Conservation (phyloP, 2,888 invertebrate species). For the Listrodromus nycthemerus region DNA sequence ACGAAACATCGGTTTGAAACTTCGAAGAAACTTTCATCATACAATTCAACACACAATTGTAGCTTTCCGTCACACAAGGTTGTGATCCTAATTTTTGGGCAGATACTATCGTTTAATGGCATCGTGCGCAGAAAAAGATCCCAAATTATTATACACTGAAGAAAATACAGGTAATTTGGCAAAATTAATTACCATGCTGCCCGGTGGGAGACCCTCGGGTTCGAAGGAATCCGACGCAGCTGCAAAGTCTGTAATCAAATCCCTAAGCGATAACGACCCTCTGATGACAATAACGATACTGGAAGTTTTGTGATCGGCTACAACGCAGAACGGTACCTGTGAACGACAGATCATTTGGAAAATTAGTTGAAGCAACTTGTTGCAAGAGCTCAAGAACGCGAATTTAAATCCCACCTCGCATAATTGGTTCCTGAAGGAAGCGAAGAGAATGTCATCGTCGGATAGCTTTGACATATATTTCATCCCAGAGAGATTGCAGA, state of each 20-base stretch:
- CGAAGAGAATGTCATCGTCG: constrained; percentile 93
- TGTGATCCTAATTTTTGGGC: too few relatives aligned
- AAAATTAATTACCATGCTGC: constrained; percentile 89
- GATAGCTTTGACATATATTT: constrained; percentile 91
- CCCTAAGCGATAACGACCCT: constrained; percentile 94
- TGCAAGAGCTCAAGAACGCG: not conserved
- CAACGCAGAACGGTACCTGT: constrained; percentile 94
- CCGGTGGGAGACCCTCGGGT: constrained; percentile 88
- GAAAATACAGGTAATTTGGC: not conserved
- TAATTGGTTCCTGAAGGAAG: constrained; percentile 93
- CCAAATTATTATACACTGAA: too few relatives aligned
- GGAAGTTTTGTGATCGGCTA: constrained; percentile 92
- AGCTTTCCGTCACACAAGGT: too few relatives aligned
- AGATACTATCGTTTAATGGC: too few relatives aligned
- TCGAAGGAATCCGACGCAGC: constrained; percentile 91
- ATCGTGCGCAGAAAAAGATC: too few relatives aligned
- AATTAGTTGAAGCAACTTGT: not conserved
- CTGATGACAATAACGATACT: constrained; percentile 93
- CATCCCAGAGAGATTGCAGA: constrained; percentile 94
- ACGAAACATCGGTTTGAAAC: too few relatives aligned
- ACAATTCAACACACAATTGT: too few relatives aligned
- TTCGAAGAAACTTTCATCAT: too few relatives aligned
- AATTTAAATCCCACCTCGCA: constrained; percentile 88
- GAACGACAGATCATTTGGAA: constrained; percentile 62
- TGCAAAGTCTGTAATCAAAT: constrained; percentile 93